Base-by-base conservation (phyloP, 2,113 vertebrate genomes). In the Glaucidium brasilianum region DNA sequence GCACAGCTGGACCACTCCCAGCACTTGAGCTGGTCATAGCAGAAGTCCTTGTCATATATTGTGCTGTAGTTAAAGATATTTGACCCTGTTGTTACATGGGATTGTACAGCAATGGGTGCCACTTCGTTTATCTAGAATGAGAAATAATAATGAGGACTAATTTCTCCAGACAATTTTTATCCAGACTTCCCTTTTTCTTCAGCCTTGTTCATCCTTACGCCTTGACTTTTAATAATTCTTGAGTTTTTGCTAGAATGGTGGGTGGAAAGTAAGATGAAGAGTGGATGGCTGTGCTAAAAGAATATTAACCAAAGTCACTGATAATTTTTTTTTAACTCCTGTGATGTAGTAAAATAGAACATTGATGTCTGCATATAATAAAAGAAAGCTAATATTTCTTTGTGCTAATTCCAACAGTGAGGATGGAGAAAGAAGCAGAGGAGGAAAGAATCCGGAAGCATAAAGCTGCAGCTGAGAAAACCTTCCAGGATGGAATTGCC, bases 401-500 rank as follows among this genome's bases (percentile, higher is more conserved):
- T 63, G 41, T 96, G 66, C 34, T 94, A 23, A 74, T 49, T 90
- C 30, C 15, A 72, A 80, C 79, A 99, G 99, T 99, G 91, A 99
- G 99, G 84, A 98, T 99, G 96, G 99, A 99, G 91, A 99, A 98
- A 35, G 99, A 99, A 97, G 99, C 99, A 27, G 99, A 99, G 59
- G 99, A 99, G 88, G 99, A 99, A 96, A 98, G 99, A 41, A 96
- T 99, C 60, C 98, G 99, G 66, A 99, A 97, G 72, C 99, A 99
- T 86, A 99, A 98, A 94, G 99, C 98, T 19, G 97, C 99, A 17
- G 97, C 98, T 6, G 99, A 99, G 97, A 98, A 98, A 78, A 98
- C 98, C 25, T 99, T 99, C 80, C 99, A 99, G 82, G 99, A 99
- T 4, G 99, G 99, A 12, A 98, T 99, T 59, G 97, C 99, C 92